Evolutionary conservation across 2,888 invertebrate genomes (phyloP).

Genomic region (Criorhina ranunculi): DNA sequence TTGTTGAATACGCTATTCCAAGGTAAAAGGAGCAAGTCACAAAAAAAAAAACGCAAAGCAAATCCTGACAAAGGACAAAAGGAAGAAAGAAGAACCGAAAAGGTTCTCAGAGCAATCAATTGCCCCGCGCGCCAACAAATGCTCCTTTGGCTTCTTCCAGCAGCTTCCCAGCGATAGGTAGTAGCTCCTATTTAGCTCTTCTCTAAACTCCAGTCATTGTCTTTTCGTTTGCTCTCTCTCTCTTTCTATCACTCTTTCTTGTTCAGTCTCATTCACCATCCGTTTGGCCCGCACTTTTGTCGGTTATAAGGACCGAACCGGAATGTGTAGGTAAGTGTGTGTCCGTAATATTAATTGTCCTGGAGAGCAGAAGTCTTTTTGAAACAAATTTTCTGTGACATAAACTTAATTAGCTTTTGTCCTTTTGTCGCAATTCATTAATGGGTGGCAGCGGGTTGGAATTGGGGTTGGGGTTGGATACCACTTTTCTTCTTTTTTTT

Average conservation of each 20-base stretch:
- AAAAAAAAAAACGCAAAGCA: slow-evolving; percentile 26
- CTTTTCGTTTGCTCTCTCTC: slow-evolving; percentile 17
- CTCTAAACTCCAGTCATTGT: slow-evolving; percentile 38
- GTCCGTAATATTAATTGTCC: slow-evolving; percentile 82
- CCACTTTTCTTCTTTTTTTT: slow-evolving; percentile 25
- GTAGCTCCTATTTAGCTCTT: not conserved
- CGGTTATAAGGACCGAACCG: slow-evolving; percentile 33
- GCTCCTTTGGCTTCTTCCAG: not conserved
- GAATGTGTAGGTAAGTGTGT: slow-evolving; percentile 66
- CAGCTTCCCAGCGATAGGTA: too few species aligned
- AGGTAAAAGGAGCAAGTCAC: slow-evolving; percentile 30
- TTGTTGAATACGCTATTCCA: slow-evolving; percentile 15
- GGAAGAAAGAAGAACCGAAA: slow-evolving; percentile 57
- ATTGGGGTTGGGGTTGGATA: not conserved
- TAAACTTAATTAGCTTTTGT: slow-evolving; percentile 85
- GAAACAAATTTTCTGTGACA: slow-evolving; percentile 85
- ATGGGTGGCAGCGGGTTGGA: slow-evolving; percentile 27
- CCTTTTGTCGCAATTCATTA: slow-evolving; percentile 76
- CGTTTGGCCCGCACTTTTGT: slow-evolving; percentile 44
- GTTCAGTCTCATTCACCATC: not conserved
- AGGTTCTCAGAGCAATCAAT: slow-evolving; percentile 71
- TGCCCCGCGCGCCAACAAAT: slow-evolving; percentile 52
- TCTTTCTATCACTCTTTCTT: not conserved
- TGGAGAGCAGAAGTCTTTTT: slow-evolving; percentile 82
- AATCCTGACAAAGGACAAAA: slow-evolving; percentile 31